Evolutionary conservation across 1,140 invertebrate species (phyloP), one percentile per base, ranked within the genome.

Genomic region (Sesamia nonagrioides): DNA sequence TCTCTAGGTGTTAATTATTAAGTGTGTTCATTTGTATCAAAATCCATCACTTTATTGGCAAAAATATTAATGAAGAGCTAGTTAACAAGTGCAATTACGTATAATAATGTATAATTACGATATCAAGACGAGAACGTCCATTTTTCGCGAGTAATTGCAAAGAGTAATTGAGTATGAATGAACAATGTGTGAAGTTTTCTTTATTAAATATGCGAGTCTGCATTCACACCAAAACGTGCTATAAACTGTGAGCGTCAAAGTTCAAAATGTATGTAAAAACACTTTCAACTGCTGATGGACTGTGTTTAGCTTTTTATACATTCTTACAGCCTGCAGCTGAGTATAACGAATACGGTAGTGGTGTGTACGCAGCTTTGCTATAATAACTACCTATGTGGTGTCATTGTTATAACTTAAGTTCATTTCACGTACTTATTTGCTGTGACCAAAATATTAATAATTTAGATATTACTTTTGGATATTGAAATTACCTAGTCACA

Each of bases 41-140:
- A 27, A 27, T 27, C 40, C 52, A 75, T 61, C 56, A 75, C 15
- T 75, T 61, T 61, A 75, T 50, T 85, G 84, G 80, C 86, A 86
- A 87, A 77, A 40, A 48, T 58, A 69, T 72, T 78, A 89, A 82
- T 85, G 85, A 88, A 87, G 90, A 92, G 86, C 89, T 91, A 93
- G 82, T 86, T 71, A 89, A 88, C 83, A 93, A 93, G 92, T 93
- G 92, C 92, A 92, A 93, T 93, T 93, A 93, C 87, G 87, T 85
- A 88, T 84, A 86, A 88, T 89, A 87, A 88, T 89, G 84, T 90
- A 90, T 86, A 86, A 81, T 78, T 84, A 84, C 83, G 71, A 83
- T 86, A 80, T 83, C 82, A 88, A 88, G 84, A 81, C 60, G 66
- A 89, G 86, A 75, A 89, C 92, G 92, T 93, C 92, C 92, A 93